phyloP scores from a whole-genome alignment of 2,888 invertebrate genomes.

The Coronaproctus castanopsis region DNA sequence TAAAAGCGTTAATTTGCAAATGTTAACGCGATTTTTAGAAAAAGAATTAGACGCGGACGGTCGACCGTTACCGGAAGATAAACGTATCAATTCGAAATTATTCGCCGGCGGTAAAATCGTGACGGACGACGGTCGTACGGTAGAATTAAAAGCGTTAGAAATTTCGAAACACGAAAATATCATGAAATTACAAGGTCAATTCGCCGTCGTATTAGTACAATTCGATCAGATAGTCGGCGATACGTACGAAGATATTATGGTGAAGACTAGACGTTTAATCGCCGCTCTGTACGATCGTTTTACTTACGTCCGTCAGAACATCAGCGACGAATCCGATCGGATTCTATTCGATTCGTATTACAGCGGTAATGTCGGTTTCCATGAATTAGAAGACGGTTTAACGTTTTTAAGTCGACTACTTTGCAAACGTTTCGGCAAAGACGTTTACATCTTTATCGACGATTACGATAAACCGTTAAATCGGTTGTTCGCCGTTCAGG shows the following conservation, averaged over 20 bases:
- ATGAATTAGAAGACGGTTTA: not conserved
- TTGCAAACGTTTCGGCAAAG: not conserved
- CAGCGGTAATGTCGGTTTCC: not conserved
- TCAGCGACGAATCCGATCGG: not conserved
- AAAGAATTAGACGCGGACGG: no score
- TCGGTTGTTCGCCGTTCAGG: not conserved
- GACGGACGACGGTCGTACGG: no score
- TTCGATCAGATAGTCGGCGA: not conserved
- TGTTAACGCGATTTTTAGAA: no score
- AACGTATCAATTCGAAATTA: no score
- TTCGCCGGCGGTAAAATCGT: no score
- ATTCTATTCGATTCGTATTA: not conserved
- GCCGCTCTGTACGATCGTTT: not conserved
- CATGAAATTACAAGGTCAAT: not conserved
- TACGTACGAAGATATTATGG: conserved; percentile 7
- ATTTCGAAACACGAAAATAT: not conserved
- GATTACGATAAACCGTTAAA: not conserved
- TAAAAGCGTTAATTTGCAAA: no score
- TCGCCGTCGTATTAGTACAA: not conserved
- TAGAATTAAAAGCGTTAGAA: not conserved
- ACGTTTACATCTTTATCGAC: not conserved
- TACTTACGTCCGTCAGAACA: not conserved
- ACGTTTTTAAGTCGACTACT: not conserved
- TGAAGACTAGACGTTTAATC: conserved; percentile 18
- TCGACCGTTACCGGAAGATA: no score